A percentile compares a stretch with the other conserved stretches of the same genome.
phyloP scores from a whole-genome alignment of 2,888 invertebrate genomes.

The Acanthosepion pharaonis region DNA sequence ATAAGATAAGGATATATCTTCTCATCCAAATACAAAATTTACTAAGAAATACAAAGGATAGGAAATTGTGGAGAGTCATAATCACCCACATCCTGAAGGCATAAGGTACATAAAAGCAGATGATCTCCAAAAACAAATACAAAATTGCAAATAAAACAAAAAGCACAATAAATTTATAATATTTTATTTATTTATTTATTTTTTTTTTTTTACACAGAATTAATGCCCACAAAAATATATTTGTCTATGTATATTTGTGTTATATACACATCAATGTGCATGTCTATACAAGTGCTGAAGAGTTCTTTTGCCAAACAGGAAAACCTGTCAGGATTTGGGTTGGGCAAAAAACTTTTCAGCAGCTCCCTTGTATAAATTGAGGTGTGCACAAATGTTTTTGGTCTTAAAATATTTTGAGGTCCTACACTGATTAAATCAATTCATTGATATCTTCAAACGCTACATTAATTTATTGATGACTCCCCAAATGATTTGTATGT shows the following conservation, averaged over 20 bases:
- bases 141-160: neutral
- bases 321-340: too few species aligned
- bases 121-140: too few species aligned
- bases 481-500: neutral
- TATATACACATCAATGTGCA: neutral
- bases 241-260: neutral
- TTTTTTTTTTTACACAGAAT: neutral
- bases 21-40: too few species aligned
- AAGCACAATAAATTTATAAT: neutral
- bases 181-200: too few species aligned
- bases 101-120: too few species aligned
- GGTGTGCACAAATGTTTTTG: neutral
- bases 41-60: too few species aligned
- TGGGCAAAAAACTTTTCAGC: too few species aligned
- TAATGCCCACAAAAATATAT: constrained; percentile 17
- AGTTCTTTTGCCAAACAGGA: too few species aligned
- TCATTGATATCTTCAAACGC: neutral
- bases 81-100: too few species aligned
- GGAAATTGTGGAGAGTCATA: too few species aligned
- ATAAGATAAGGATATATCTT: too few species aligned
- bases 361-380: neutral
- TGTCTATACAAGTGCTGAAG: neutral
- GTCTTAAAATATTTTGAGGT: neutral
- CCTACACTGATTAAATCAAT: neutral
- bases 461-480: neutral